Conservation (phyloP, 2,888 invertebrate genomes). For the Colletes collaris region DNA sequence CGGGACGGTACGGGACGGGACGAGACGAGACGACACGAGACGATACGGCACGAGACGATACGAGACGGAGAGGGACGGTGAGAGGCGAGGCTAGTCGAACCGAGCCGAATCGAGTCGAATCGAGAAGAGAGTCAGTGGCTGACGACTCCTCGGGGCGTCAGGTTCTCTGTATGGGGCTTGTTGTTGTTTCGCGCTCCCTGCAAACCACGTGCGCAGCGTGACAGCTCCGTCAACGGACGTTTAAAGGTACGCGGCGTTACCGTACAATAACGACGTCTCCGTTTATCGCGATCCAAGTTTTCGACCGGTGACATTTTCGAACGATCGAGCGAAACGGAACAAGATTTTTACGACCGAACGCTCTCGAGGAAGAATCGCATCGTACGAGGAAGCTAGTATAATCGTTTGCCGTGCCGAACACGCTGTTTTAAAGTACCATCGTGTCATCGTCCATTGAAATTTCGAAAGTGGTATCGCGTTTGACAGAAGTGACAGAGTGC, state of each 20-base stretch:
- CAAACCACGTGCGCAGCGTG: conserved; percentile 83
- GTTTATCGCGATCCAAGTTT: conserved; percentile 3
- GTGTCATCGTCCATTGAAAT: too few relatives aligned
- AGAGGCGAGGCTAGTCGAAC: conserved; percentile 80
- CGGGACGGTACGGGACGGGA: conserved; percentile 19
- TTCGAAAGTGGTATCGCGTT: not conserved
- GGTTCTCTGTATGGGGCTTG: conserved; percentile 85
- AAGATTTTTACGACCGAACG: not conserved
- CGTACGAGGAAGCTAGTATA: not conserved
- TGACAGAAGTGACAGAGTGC: too few relatives aligned
- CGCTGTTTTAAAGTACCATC: too few relatives aligned
- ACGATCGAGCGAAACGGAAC: not conserved
- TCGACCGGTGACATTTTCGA: not conserved
- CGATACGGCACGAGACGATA: conserved; percentile 81
- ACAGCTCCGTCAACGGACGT: conserved; percentile 64
- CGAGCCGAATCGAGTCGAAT: conserved; percentile 86
- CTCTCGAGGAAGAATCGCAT: not conserved
- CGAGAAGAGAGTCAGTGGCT: conserved; percentile 83
- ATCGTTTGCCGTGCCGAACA: not conserved
- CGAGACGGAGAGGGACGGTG: conserved; percentile 80
- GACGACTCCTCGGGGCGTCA: conserved; percentile 80
- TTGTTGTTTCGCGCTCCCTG: conserved; percentile 87
- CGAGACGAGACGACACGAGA: conserved; percentile 67
- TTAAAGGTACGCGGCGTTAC: conserved; percentile 12
- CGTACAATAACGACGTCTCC: not conserved